Conservation (phyloP, 37 sponge, comb jelly and placozoan species). For the Ephydatia muelleri region DNA sequence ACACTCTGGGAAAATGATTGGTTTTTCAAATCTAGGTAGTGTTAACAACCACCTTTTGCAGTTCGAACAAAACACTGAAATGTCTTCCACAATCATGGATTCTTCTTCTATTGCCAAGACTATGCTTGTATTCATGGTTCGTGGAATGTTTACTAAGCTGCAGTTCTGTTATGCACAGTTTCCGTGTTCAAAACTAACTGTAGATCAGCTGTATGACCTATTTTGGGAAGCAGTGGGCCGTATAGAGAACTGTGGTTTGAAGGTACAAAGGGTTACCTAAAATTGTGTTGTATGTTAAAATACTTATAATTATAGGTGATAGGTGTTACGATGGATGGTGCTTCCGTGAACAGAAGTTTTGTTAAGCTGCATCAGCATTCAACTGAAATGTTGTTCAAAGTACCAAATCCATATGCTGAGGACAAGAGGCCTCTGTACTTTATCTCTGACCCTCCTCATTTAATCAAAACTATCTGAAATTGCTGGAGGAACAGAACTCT, state of each 20-base stretch:
- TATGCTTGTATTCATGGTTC: conserved; percentile 31
- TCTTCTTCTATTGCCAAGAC: background rate
- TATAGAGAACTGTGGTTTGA: conserved; percentile 21
- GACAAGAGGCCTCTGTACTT: conserved; percentile 8
- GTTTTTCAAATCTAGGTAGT: conserved; percentile 45
- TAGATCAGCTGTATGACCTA: conserved; percentile 26
- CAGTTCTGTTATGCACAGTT: conserved; percentile 40
- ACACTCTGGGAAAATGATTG: conserved; percentile 50
- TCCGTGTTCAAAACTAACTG: conserved; percentile 19
- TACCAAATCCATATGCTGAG: conserved; percentile 10
- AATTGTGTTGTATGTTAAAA: background rate
- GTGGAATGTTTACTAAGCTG: conserved; percentile 13
- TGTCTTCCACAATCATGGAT: background rate
- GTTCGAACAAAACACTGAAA: background rate
- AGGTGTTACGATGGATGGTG: conserved; percentile 9
- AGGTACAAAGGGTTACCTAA: background rate
- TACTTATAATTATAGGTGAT: background rate
- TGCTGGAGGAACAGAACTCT: conserved; percentile 15
- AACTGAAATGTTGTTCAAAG: background rate
- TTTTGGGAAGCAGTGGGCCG: conserved; percentile 32
- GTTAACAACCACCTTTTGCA: conserved; percentile 3
- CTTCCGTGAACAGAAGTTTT: background rate
- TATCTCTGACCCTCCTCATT: conserved; percentile 19
- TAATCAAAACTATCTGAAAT: conserved; percentile 22
- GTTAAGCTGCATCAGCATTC: conserved; percentile 11